A percentile compares a stretch with the other conserved stretches of the same genome.
Evolutionary conservation across 2,888 invertebrate genomes (phyloP).

Genomic region (Nudaria mundana): DNA sequence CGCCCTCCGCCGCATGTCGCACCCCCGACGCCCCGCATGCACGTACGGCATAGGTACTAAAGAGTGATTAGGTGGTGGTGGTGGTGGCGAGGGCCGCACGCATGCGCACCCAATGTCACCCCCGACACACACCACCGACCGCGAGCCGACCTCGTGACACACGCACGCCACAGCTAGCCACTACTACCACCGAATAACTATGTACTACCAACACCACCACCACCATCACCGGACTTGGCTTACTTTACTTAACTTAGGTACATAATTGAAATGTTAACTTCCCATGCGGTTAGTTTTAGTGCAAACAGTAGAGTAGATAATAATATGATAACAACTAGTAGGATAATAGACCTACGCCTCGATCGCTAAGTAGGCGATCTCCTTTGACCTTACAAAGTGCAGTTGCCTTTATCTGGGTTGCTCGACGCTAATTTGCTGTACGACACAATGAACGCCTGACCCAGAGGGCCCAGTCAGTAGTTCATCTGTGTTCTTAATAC

Average conservation of each 20-base stretch:
- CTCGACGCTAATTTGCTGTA: not conserved
- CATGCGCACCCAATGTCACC: constrained; percentile 27
- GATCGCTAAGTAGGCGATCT: constrained; percentile 17
- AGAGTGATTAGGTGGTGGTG: too few species aligned
- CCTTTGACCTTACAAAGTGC: constrained; percentile 24
- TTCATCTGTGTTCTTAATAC: too few species aligned
- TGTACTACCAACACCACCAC: constrained; percentile 13
- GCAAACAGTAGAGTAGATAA: not conserved
- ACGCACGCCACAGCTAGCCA: constrained; percentile 1
- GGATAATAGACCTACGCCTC: constrained; percentile 16
- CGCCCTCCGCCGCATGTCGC: constrained; percentile 34
- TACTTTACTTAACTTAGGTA: constrained; percentile 9
- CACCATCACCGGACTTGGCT: constrained; percentile 3
- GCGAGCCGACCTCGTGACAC: constrained; percentile 13
- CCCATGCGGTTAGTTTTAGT: constrained; percentile 18
- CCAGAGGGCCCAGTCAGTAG: too few species aligned
- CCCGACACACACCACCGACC: constrained; percentile 16
- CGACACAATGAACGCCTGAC: constrained; percentile 1
- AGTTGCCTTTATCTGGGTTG: constrained; percentile 11
- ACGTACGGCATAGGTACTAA: too few species aligned
- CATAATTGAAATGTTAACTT: constrained; percentile 8
- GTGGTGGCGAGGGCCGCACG: constrained; percentile 36
- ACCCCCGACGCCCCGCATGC: constrained; percentile 34
- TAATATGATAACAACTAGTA: constrained; percentile 12
- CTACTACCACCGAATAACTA: constrained; percentile 8